A percentile compares a stretch with the other conserved stretches of the same genome.
phyloP scores from a whole-genome alignment of 2,797 vertebrate species.

The Semaprochilodus insignis region DNA sequence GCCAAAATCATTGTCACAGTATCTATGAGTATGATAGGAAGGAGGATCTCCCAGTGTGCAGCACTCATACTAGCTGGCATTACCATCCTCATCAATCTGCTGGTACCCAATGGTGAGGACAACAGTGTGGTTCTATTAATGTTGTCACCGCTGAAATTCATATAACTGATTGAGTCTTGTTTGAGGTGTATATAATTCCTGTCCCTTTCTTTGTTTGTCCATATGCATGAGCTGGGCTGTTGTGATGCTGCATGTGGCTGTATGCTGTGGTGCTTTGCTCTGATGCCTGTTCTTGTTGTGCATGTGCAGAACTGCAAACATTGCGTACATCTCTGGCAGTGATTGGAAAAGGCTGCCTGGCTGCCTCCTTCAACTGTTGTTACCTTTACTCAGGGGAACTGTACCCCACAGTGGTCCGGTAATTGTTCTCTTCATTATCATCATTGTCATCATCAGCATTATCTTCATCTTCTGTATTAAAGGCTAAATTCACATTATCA shows the following conservation, averaged over 20 bases:
- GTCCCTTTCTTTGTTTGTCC: neutral
- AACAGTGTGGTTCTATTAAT: neutral
- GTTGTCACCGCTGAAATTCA: neutral
- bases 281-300: conserved; percentile 25
- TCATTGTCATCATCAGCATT: neutral
- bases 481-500: neutral
- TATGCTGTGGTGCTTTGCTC: conserved; percentile 13
- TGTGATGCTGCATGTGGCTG: neutral
- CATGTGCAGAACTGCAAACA: conserved; percentile 78
- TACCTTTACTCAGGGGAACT: conserved; percentile 90
- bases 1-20: conserved; percentile 86
- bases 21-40: conserved; percentile 82
- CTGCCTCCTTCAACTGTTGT: conserved; percentile 88
- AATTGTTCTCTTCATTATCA: conserved; percentile 18
- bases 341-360: conserved; percentile 91
- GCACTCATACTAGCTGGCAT: conserved; percentile 82
- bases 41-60: conserved; percentile 82
- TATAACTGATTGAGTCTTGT: neutral
- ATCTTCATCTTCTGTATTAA: neutral
- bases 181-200: neutral
- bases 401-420: conserved; percentile 91
- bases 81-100: conserved; percentile 83
- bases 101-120: conserved; percentile 85
- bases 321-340: conserved; percentile 86
- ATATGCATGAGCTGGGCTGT: neutral